Percentiles rank a stretch among this genome's conserved stretches.
phyloP scores from a whole-genome alignment of 2,113 vertebrate species.

The Leptobrachium leishanense region DNA sequence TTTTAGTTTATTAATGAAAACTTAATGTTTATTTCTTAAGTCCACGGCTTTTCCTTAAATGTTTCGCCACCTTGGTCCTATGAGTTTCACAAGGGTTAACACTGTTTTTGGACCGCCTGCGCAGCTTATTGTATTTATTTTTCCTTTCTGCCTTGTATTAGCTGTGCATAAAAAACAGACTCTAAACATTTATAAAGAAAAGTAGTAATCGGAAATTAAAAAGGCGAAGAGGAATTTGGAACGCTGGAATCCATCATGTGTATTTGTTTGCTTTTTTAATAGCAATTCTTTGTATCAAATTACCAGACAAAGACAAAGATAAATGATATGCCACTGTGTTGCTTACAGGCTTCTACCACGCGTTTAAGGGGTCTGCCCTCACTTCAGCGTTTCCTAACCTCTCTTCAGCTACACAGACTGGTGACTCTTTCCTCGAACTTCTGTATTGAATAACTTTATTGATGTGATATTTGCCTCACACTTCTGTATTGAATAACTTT shows the following conservation, averaged over 20 bases:
- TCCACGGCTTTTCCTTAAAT: background rate
- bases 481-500: too few species aligned
- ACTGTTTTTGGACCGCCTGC: background rate
- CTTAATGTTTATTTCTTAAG: too few species aligned
- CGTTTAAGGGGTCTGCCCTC: too few species aligned
- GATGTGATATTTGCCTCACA: too few species aligned
- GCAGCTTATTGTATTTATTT: slow-evolving; percentile 8
- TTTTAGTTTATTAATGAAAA: too few species aligned
- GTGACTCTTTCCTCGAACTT: too few species aligned
- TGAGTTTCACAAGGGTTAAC: slow-evolving; percentile 2
- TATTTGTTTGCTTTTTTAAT: slow-evolving; percentile 36
- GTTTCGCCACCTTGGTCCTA: background rate
- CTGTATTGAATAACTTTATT: too few species aligned
- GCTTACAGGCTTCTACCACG: slow-evolving; percentile 3
- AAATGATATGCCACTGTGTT: slow-evolving; percentile 27
- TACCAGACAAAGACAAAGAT: slow-evolving; percentile 21
- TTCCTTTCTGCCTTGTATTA: slow-evolving; percentile 19
- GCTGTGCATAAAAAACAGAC: slow-evolving; percentile 25
- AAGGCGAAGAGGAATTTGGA: slow-evolving; percentile 24
- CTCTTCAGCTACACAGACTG: too few species aligned
- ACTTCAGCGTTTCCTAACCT: too few species aligned
- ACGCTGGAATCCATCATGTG: slow-evolving; percentile 21
- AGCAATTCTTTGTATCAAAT: slow-evolving; percentile 34
- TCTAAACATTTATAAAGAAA: slow-evolving; percentile 32
- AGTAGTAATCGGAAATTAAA: slow-evolving; percentile 29